A percentile compares a stretch with the other conserved stretches of the same genome.
Conservation (phyloP, 2,888 invertebrate genomes). For the Helleia helle region DNA sequence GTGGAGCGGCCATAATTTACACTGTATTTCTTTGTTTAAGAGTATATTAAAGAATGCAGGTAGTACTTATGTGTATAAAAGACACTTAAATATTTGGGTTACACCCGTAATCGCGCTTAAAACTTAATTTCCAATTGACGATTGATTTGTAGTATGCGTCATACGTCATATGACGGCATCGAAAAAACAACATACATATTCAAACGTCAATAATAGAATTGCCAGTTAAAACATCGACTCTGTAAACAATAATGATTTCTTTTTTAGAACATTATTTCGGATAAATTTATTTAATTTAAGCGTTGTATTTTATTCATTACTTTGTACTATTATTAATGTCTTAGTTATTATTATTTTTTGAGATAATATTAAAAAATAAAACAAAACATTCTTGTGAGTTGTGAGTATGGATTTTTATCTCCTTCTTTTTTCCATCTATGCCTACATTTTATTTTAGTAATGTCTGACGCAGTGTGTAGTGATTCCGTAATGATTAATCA, state of each 20-base stretch:
- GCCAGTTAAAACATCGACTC: neutral
- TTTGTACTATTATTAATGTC: too few species aligned
- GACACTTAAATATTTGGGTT: slow-evolving; percentile 32
- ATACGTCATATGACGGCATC: slow-evolving; percentile 46
- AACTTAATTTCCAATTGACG: slow-evolving; percentile 32
- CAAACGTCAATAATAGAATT: neutral
- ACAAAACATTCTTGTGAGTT: too few species aligned
- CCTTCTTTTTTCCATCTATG: too few species aligned
- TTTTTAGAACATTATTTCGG: too few species aligned
- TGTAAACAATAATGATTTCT: too few species aligned
- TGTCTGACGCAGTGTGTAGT: neutral
- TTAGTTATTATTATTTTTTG: too few species aligned
- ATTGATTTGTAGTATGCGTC: slow-evolving; percentile 44
- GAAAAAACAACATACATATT: slow-evolving; percentile 3
- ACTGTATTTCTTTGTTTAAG: slow-evolving; percentile 1
- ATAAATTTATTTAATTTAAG: too few species aligned
- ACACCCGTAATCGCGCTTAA: slow-evolving; percentile 37
- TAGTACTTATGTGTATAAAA: slow-evolving; percentile 14
- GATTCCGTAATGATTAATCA: slow-evolving; percentile 26
- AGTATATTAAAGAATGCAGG: neutral
- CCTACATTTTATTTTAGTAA: too few species aligned
- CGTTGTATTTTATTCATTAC: too few species aligned
- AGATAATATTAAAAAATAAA: too few species aligned
- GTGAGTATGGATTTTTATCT: too few species aligned
- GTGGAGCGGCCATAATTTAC: slow-evolving; percentile 41